Evolutionary conservation across 2,113 vertebrate genomes (phyloP), one percentile per base, ranked within the genome.

Genomic region (Bos taurus): DNA sequence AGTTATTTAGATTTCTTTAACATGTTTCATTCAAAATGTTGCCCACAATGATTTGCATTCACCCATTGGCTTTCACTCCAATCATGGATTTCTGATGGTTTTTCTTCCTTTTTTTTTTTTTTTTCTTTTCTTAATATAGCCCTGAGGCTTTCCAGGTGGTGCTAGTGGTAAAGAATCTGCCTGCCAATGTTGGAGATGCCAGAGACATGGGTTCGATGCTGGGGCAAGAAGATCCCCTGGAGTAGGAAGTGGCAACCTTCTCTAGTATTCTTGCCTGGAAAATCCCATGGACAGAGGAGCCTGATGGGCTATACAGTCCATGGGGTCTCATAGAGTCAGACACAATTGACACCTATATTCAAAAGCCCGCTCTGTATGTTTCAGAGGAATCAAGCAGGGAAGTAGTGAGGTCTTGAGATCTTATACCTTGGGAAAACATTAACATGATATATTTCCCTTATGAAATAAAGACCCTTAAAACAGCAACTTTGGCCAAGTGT

Each of bases 401-500:
- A 14, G 1, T 2, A 7, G 2, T 56, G 11, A 54, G 4, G 7
- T 71, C 48, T 85, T 46, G 15, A 15, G 13, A 25, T 94, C 36
- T 21, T 60, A 62, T 62, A 33, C 6, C 14, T 67, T 8, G 62
- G 26, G 21, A 78, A 86, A 23, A 52, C 4, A n/a, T 48, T 56
- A 40, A 95, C 17, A 40, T 82, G 36, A 52, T 52, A n/a, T 13
- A 43, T 50, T 82, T 81, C 7, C 25, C 43, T 59, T 43, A 28
- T n/a, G 95, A 89, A 82, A n/a, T 36, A 33, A 82, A 90, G 16
- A 26, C 59, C n/a, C 30, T 40, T 86, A 92, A 82, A 60, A 43
- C 5, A 71, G 16, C n/a, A 56, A 77, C 7, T 52, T 88, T 17
- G 50, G 7, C 26, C 71, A 74, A 56, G 5, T 43, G 21, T 10